A percentile compares a stretch with the other conserved stretches of the same genome.
phyloP scores from a whole-genome alignment of 2,797 vertebrate genomes.

The Paguma larvata region DNA sequence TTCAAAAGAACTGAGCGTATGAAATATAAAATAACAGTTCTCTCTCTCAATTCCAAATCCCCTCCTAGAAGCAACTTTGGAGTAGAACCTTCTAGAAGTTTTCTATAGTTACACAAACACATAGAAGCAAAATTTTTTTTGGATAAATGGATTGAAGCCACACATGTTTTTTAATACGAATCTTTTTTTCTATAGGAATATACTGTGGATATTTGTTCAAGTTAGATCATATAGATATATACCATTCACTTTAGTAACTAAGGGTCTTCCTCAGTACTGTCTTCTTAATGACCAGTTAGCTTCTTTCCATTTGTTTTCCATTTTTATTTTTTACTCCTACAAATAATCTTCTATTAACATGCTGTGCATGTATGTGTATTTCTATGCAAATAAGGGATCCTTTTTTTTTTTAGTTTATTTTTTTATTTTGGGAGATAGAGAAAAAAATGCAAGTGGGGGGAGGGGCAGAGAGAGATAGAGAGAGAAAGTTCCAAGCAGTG shows the following conservation, averaged over 20 bases:
- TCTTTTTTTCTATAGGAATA: slow-evolving; percentile 29
- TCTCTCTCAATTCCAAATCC: background rate
- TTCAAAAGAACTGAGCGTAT: background rate
- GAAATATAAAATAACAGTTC: background rate
- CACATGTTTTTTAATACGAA: background rate
- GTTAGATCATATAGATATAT: background rate
- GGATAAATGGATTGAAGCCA: slow-evolving; percentile 47
- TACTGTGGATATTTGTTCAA: slow-evolving; percentile 21
- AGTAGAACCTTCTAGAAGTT: slow-evolving; percentile 34
- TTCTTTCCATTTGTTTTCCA: slow-evolving; percentile 36
- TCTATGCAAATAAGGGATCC: background rate
- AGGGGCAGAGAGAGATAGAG: too few relatives aligned
- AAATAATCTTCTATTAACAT: background rate
- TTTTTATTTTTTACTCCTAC: background rate
- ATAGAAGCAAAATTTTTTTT: slow-evolving; percentile 17
- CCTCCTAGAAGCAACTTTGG: slow-evolving; percentile 33
- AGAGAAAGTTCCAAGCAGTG: too few relatives aligned
- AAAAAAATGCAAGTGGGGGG: too few relatives aligned
- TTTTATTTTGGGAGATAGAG: too few relatives aligned
- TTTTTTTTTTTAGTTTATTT: too few relatives aligned
- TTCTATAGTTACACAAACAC: background rate
- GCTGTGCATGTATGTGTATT: background rate
- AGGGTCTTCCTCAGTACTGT: background rate
- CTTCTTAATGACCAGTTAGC: background rate
- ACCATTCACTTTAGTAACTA: background rate